phyloP scores from a whole-genome alignment of 2,113 vertebrate species.

The Oplegnathus fasciatus region DNA sequence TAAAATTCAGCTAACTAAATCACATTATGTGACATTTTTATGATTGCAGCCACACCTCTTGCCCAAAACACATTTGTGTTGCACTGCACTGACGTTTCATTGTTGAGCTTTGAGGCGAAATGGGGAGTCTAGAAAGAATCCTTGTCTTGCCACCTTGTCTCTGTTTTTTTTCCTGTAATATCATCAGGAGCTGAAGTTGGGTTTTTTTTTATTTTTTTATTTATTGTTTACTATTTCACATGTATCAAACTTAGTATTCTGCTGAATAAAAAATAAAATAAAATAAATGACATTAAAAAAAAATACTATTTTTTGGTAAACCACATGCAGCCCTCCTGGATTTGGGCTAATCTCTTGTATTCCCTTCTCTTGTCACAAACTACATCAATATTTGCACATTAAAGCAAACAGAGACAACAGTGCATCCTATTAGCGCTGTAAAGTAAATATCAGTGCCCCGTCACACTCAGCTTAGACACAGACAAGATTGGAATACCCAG shows the following conservation, averaged over 20 bases:
- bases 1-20: background rate
- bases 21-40: constrained; percentile 15
- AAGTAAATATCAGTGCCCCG: constrained; percentile 57
- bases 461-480: constrained; percentile 48
- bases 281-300: background rate
- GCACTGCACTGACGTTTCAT: background rate
- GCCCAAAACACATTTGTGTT: background rate
- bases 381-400: constrained; percentile 61
- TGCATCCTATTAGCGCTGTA: constrained; percentile 60
- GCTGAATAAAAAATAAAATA: background rate
- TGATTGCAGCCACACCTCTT: background rate
- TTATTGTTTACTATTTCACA: background rate
- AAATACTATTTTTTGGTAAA: background rate
- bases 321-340: background rate
- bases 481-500: constrained; percentile 58
- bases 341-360: constrained; percentile 35
- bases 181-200: background rate
- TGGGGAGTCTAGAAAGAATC: background rate
- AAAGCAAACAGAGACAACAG: constrained; percentile 50
- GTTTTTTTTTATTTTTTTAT: background rate
- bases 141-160: background rate
- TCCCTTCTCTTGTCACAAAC: constrained; percentile 39
- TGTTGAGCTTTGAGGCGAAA: background rate
- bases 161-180: background rate
- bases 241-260: background rate